Evolutionary conservation across 2,888 invertebrate genomes (phyloP).

Genomic region (Stratiomys singularior): DNA sequence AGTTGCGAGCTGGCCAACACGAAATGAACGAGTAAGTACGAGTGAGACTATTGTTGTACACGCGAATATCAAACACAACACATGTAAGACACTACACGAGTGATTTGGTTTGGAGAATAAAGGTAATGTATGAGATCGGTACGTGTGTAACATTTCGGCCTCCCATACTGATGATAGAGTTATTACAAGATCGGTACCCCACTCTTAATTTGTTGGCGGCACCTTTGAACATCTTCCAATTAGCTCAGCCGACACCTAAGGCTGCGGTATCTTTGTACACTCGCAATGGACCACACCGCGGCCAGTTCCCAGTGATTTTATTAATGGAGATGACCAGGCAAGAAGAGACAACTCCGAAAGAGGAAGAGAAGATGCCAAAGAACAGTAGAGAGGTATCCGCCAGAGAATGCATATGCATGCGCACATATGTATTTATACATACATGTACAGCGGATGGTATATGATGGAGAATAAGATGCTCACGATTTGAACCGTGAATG

Average conservation of each 20-base stretch:
- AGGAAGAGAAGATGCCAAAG: constrained; percentile 2
- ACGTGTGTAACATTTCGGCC: constrained; percentile 56
- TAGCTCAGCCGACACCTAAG: constrained; percentile 59
- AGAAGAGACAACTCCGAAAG: constrained; percentile 45
- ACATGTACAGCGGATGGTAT: too few relatives aligned
- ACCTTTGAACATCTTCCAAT: constrained; percentile 59
- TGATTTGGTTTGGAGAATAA: neutral
- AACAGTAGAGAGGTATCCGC: neutral
- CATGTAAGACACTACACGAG: constrained; percentile 10
- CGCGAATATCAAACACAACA: too few relatives aligned
- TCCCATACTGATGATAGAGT: constrained; percentile 65
- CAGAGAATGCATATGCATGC: too few relatives aligned
- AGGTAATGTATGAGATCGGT: constrained; percentile 34
- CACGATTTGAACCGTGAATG: too few relatives aligned
- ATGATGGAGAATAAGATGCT: too few relatives aligned
- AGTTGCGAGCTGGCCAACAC: constrained; percentile 9
- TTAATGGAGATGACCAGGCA: constrained; percentile 53
- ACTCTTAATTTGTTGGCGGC: constrained; percentile 58
- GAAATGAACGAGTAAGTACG: neutral
- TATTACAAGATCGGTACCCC: constrained; percentile 62
- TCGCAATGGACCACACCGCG: constrained; percentile 53
- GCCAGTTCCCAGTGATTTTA: constrained; percentile 50
- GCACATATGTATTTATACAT: too few relatives aligned
- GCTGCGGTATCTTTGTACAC: constrained; percentile 57
- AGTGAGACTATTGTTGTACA: neutral